These are phyloP conservation scores for Acanthosoma haemorrhoidale DNA, from an alignment of 2,888 invertebrate genomes.

Conservation along the genomic window DNA sequence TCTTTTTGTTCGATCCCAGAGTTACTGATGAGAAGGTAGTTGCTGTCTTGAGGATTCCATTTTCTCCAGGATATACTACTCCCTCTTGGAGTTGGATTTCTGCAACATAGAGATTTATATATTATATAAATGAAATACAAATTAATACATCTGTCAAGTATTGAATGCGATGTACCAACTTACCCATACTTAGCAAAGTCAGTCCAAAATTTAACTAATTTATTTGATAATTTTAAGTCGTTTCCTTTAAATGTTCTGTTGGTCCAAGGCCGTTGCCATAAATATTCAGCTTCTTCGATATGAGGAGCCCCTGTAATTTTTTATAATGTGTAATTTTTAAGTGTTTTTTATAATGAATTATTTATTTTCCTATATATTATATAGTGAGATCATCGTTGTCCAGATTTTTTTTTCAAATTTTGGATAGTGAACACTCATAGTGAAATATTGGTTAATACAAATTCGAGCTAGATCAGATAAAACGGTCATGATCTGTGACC, in stretches of 20 bases:
- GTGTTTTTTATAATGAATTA: too few species aligned
- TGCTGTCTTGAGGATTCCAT: background rate
- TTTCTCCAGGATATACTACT: background rate
- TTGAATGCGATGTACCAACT: background rate
- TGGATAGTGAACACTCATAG: too few species aligned
- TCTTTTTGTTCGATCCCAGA: background rate
- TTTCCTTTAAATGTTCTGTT: background rate
- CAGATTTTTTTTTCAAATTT: too few species aligned
- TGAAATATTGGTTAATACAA: too few species aligned
- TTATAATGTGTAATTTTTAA: too few species aligned
- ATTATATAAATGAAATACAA: too few species aligned
- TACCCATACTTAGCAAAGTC: conserved; percentile 32
- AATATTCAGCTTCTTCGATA: background rate
- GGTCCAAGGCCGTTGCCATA: conserved; percentile 1
- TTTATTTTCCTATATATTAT: too few species aligned
- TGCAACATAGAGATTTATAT: background rate
- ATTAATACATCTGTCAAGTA: too few species aligned
- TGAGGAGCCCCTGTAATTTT: background rate
- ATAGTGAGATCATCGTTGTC: too few species aligned
- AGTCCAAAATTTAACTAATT: conserved; percentile 19
- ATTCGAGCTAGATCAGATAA: too few species aligned
- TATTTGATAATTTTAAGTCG: conserved; percentile 23
- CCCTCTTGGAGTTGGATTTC: background rate
- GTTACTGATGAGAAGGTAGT: background rate
- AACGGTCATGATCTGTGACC: too few species aligned